Percentiles rank a stretch among this genome's conserved stretches.
These are phyloP conservation scores for Collichthys lucidus DNA, from an alignment of 2,113 vertebrate species.

Conservation along the genomic window DNA sequence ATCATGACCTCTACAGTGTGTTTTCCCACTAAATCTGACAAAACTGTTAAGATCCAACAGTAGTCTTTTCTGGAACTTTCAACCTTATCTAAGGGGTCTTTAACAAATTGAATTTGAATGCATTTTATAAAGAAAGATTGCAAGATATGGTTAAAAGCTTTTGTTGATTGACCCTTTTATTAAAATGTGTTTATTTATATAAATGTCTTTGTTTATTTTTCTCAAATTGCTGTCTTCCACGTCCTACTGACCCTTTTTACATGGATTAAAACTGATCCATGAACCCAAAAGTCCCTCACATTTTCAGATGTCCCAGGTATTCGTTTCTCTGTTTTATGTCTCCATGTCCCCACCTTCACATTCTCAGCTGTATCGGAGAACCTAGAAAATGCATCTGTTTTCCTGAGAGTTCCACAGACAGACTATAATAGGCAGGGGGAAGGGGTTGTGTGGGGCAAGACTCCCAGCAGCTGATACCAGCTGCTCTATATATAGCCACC, in stretches of 20 bases:
- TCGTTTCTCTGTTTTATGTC: constrained; percentile 4
- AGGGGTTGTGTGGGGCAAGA: constrained; percentile 43
- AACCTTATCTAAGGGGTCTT: neutral
- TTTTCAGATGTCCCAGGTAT: neutral
- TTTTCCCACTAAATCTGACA: neutral
- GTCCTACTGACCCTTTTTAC: neutral
- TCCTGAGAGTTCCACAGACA: constrained; percentile 71
- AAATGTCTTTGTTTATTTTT: too few species aligned
- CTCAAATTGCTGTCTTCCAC: too few species aligned
- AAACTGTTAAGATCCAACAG: neutral
- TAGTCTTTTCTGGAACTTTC: neutral
- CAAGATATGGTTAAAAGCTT: too few species aligned
- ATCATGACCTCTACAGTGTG: neutral
- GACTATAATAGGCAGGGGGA: constrained; percentile 65
- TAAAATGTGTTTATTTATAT: too few species aligned
- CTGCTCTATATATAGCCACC: constrained; percentile 81
- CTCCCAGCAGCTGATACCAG: constrained; percentile 82
- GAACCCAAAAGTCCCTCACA: neutral
- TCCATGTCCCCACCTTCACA: neutral
- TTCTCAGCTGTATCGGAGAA: neutral
- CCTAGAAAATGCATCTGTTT: constrained; percentile 70
- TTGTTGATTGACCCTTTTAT: too few species aligned
- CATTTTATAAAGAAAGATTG: too few species aligned
- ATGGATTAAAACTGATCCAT: neutral
- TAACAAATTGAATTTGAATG: neutral